A percentile compares a stretch with the other conserved stretches of the same genome.
phyloP scores from a whole-genome alignment of 2,113 vertebrate genomes.

The Pollachius pollachius region DNA sequence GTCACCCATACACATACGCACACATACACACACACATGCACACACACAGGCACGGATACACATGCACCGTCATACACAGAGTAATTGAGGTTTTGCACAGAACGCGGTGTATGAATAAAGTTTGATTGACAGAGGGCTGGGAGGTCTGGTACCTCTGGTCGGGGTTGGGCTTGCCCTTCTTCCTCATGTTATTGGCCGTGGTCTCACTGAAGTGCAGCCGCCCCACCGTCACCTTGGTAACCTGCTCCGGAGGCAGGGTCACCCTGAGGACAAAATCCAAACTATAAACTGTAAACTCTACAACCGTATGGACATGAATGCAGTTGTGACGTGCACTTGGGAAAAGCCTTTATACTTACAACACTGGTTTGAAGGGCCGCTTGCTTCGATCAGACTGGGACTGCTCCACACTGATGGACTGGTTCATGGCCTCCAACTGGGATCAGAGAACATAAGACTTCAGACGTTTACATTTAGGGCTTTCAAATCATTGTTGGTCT shows the following conservation, averaged over 20 bases:
- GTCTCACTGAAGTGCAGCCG: constrained; percentile 97
- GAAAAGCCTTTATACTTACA: constrained; percentile 77
- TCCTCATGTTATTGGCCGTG: constrained; percentile 98
- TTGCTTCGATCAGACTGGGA: constrained; percentile 98
- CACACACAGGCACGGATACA: too few species aligned
- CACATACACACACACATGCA: too few species aligned
- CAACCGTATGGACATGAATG: not conserved
- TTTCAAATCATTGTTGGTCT: too few species aligned
- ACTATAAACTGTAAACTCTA: not conserved
- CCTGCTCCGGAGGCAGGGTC: constrained; percentile 91
- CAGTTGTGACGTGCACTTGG: not conserved
- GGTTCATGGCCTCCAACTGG: constrained; percentile 95
- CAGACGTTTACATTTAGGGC: not conserved
- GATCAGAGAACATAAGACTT: not conserved
- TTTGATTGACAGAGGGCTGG: not conserved
- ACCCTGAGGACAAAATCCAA: constrained; percentile 71
- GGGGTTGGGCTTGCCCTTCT: constrained; percentile 97
- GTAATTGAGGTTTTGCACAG: too few species aligned
- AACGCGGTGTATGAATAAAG: too few species aligned
- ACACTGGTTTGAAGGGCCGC: constrained; percentile 94
- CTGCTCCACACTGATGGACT: constrained; percentile 97
- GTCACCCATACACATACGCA: too few species aligned
- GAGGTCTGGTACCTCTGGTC: constrained; percentile 86
- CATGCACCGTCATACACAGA: too few species aligned
- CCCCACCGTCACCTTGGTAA: constrained; percentile 97